Conservation (phyloP, 1,140 invertebrate genomes). For the Acromyrmex charruanus region DNA sequence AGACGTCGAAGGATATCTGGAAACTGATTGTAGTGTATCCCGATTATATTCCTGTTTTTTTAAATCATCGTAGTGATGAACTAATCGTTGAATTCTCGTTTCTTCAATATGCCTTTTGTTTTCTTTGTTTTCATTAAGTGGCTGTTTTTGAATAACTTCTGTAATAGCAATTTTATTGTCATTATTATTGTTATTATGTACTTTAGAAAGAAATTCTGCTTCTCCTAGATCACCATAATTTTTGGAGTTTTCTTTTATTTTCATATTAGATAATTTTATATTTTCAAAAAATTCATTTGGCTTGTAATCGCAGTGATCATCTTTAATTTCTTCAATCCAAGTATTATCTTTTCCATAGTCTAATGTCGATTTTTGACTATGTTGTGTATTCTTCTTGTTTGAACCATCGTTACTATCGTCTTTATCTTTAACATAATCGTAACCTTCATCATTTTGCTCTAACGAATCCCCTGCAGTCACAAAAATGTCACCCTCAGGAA, state of each 20-base stretch:
- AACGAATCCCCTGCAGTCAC: conserved; percentile 35
- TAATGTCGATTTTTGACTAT: background rate
- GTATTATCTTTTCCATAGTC: conserved; percentile 28
- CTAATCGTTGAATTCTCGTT: background rate
- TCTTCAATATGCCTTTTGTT: too few relatives aligned
- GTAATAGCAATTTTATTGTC: background rate
- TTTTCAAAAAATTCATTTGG: conserved; percentile 66
- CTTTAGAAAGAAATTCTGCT: conserved; percentile 37
- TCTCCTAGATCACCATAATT: conserved; percentile 69
- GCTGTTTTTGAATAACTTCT: too few relatives aligned
- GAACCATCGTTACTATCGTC: background rate
- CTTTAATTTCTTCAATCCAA: conserved; percentile 55
- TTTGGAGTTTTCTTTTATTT: conserved; percentile 14
- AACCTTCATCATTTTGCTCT: conserved; percentile 59
- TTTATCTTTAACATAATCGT: conserved; percentile 65
- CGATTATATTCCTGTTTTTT: background rate
- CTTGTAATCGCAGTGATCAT: conserved; percentile 37
- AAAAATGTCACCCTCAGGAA: conserved; percentile 73
- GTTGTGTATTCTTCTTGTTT: background rate
- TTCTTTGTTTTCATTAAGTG: too few relatives aligned
- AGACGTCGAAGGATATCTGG: background rate
- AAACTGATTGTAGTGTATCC: background rate
- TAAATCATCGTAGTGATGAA: conserved; percentile 9
- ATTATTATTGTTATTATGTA: conserved; percentile 18
- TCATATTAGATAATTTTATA: background rate